These are phyloP conservation scores for Cantharis rustica DNA, from an alignment of 2,888 invertebrate species.

Conservation along the genomic window DNA sequence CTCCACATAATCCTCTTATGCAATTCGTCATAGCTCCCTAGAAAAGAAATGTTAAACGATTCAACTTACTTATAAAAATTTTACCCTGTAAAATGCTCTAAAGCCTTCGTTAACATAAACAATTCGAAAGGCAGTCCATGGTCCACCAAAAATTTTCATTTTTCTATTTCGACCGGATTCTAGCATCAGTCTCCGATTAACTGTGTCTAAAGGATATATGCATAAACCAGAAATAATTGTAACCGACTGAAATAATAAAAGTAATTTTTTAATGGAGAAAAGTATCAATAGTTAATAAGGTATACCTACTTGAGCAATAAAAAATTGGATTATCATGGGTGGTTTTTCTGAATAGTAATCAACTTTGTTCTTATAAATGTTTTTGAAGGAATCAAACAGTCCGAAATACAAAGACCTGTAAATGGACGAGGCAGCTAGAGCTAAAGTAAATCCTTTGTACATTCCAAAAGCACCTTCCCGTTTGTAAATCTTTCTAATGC, in stretches of 20 bases:
- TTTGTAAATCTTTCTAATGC: slow-evolving; percentile 9
- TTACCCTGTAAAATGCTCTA: slow-evolving; percentile 28
- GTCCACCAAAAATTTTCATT: slow-evolving; percentile 6
- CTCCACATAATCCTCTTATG: slow-evolving; percentile 27
- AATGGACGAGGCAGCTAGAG: slow-evolving; percentile 16
- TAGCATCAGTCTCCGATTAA: slow-evolving; percentile 27
- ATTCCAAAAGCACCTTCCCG: slow-evolving; percentile 26
- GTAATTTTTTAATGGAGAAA: not conserved
- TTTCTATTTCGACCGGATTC: slow-evolving; percentile 22
- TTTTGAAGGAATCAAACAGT: slow-evolving; percentile 25
- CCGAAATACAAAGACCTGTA: slow-evolving; percentile 32
- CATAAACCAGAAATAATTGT: slow-evolving; percentile 22
- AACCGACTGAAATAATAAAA: not conserved
- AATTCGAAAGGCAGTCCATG: not conserved
- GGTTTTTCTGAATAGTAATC: not conserved
- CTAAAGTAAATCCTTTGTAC: slow-evolving; percentile 24
- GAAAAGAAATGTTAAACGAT: not conserved
- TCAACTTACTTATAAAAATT: not conserved
- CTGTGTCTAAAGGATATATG: slow-evolving; percentile 33
- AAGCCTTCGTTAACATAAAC: slow-evolving; percentile 21
- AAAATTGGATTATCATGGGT: not conserved
- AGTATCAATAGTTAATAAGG: not conserved
- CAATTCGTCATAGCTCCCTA: slow-evolving; percentile 28
- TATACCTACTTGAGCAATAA: not conserved
- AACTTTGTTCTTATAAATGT: not conserved